Conservation (phyloP, 2,113 vertebrate genomes). For the Chamaetylas fuelleborni region DNA sequence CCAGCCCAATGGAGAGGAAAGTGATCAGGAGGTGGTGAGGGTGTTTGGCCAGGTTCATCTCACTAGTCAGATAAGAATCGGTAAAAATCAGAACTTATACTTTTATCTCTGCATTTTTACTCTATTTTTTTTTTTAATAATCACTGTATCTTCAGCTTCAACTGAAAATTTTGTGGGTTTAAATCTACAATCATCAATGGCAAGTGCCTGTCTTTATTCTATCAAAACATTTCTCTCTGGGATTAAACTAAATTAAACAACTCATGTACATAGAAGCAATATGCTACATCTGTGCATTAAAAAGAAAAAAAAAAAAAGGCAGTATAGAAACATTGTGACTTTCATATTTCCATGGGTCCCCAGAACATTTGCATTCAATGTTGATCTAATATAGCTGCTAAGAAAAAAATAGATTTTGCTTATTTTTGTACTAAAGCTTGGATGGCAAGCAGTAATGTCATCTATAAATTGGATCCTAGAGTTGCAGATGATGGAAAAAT, state of each 20-base stretch:
- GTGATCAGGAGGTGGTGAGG: rapidly evolving
- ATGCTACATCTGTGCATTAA: not conserved
- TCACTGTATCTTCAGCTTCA: not conserved
- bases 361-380: not conserved
- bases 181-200: not conserved
- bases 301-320: not conserved
- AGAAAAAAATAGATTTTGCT: not conserved
- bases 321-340: not conserved
- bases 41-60: not conserved
- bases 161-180: not conserved
- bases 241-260: not conserved
- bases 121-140: not conserved
- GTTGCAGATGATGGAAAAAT: not conserved
- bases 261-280: not conserved
- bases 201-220: not conserved
- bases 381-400: not conserved
- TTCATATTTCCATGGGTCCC: not conserved
- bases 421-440: not conserved
- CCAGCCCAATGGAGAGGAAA: not conserved
- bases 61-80: not conserved
- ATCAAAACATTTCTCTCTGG: not conserved
- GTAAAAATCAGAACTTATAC: not conserved
- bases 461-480: not conserved
- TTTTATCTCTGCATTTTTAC: not conserved
- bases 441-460: not conserved